Evolutionary conservation across 2,888 invertebrate species (phyloP), one percentile per base, ranked within the genome.

Genomic region (Drosophila lacicola): DNA sequence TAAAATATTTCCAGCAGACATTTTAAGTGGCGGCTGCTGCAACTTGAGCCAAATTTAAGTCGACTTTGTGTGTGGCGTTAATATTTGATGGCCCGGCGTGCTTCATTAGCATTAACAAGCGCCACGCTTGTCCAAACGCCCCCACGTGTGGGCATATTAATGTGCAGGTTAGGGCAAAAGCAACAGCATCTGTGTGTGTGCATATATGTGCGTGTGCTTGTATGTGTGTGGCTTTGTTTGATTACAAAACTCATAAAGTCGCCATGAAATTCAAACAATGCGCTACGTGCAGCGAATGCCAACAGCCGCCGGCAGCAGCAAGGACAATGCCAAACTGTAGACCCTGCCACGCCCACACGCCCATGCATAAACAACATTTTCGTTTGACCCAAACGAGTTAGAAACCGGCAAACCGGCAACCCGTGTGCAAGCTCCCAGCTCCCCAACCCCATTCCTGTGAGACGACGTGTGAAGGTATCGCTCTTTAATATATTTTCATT

Each of bases 181-280:
- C 69, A 69, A 55, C 17, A 37, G 63, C 50, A 63, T 65, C 63
- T 57, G 61, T 61, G 57, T 60, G 54, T 33, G 51, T 50, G 37
- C 25, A 19, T 55, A 45, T 42, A 39, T 50, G 41, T 17, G 21
- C 10, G 36, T 41, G 54, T 51, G 53, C 14, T 46, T 21, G 57
- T 65, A 29, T 29, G 64, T 67, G 56, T 53, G 58, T 62, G 71
- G 63, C 74, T 71, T 64, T 85, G 84, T 77, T 84, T 77, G 85
- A 86, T 86, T 88, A 89, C 85, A 82, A 86, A 86, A 88, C 85
- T 86, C 85, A 86, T 86, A 86, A 86, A 89, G 85, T 89, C 89
- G 88, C 89, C 89, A 89, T 86, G 88, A 89, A 89, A 89, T 88
- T 88, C 85, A 89, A 89, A 89, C 85, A 86, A 86, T 86, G 88